Evolutionary conservation across 2,888 invertebrate species (phyloP), one percentile per base, ranked within the genome.

Genomic region (Aromia moschata): DNA sequence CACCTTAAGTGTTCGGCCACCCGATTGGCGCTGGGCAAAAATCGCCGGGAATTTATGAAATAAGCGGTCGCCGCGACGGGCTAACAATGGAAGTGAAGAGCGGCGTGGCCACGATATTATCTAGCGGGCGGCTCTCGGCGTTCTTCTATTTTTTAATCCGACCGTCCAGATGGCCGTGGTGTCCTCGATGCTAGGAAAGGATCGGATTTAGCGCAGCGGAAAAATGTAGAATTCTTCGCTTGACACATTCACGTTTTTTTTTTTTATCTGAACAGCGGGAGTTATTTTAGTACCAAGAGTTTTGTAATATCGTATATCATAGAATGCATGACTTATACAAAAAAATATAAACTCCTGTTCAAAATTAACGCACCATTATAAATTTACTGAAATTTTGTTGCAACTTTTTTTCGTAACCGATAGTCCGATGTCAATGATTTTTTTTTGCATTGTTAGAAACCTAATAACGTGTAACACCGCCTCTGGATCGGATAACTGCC

Each of bases 21-120:
- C 25, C 14, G 43, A 20, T 25, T 25, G 9, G 16, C 40, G 7
- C 18, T 18, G 20, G 14, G 47, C 36, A 47, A 47, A 47, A 36
- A 47, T 47, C 47, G 17, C 18, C n/a, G 18, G 47, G 36, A 36
- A 47, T 47, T 47, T 37, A 37, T 47, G 47, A 47, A 47, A 47
- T 47, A 47, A 18, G 46, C 16, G 33, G 33, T 46, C 46, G 25
- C n/a, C 20, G 20, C 5, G 43, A 12, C 14, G 3, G 43, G 46
- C 16, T 33, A 46, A 46, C 46, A 46, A 46, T 37, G 47, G 31
- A 18, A 2, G 46, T 16, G 17, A 11, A 18, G 14, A 37, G 20
- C 36, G 20, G 20, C 36, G 18, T 47, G 36, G 36, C 37, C 31
- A 14, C 10, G 47, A 47, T 47, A 11, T 37, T 47, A 47, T 47